phyloP scores from a whole-genome alignment of 2,888 invertebrate species.

The Amphipyra tragopoginis region DNA sequence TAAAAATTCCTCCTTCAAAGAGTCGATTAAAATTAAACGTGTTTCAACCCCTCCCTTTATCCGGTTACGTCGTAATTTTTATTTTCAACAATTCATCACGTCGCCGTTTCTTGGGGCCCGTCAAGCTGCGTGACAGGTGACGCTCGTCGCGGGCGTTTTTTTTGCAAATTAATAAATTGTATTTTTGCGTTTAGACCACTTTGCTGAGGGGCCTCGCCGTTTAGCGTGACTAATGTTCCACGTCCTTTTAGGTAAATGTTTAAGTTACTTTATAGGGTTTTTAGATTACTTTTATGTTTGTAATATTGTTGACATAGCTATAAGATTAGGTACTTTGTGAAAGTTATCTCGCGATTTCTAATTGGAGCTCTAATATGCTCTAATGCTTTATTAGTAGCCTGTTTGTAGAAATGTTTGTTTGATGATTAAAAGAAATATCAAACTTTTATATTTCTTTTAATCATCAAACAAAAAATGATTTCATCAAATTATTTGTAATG shows the following conservation, averaged over 20 bases:
- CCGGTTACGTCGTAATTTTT: slow-evolving; percentile 81
- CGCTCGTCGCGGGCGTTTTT: slow-evolving; percentile 68
- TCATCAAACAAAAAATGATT: too few relatives aligned
- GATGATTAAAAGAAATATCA: too few relatives aligned
- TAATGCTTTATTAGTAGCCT: too few relatives aligned
- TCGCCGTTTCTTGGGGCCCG: slow-evolving; percentile 68
- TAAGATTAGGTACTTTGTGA: background rate
- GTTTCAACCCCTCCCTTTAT: slow-evolving; percentile 69
- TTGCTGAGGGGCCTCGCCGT: slow-evolving; percentile 53
- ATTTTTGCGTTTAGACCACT: slow-evolving; percentile 70
- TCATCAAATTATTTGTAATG: too few relatives aligned
- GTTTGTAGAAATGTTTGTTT: too few relatives aligned
- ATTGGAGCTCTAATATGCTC: too few relatives aligned
- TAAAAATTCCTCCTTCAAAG: slow-evolving; percentile 60
- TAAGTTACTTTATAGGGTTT: slow-evolving; percentile 51
- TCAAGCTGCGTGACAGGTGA: slow-evolving; percentile 78
- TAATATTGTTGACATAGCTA: slow-evolving; percentile 7
- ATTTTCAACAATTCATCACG: slow-evolving; percentile 84
- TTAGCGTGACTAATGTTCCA: slow-evolving; percentile 64
- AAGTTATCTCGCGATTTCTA: background rate
- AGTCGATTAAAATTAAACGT: slow-evolving; percentile 79
- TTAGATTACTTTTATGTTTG: slow-evolving; percentile 49
- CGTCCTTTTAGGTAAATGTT: slow-evolving; percentile 58
- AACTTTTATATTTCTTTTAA: too few relatives aligned
- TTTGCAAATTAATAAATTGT: slow-evolving; percentile 80